Conservation (phyloP, 2,797 vertebrate genomes). For the Sarcoramphus papa region DNA sequence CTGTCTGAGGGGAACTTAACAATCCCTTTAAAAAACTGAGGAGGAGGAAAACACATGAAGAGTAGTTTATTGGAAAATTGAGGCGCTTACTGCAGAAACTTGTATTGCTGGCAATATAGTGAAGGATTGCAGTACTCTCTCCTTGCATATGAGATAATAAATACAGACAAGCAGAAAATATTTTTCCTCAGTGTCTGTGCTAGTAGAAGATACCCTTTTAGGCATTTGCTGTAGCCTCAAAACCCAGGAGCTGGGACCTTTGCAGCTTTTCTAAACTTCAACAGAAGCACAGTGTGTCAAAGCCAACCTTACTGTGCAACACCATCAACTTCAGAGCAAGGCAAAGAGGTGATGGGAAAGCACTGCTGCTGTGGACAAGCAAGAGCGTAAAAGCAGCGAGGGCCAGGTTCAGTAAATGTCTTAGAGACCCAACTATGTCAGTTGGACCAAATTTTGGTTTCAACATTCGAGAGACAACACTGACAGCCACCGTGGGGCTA, state of each 20-base stretch:
- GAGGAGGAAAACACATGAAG: background rate
- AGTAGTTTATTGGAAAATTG: background rate
- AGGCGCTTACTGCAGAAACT: background rate
- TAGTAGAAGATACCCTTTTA: background rate
- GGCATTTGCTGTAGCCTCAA: background rate
- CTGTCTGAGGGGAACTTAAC: background rate
- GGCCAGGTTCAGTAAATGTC: background rate
- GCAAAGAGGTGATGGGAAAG: background rate
- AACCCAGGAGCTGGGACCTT: background rate
- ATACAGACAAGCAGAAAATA: background rate
- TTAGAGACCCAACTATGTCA: background rate
- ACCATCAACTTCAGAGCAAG: background rate
- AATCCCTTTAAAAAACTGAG: background rate
- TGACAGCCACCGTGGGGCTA: background rate
- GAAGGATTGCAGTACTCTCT: background rate
- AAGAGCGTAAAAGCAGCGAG: background rate
- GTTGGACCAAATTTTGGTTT: background rate
- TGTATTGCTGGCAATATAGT: background rate
- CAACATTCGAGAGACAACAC: background rate
- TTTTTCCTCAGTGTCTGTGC: background rate
- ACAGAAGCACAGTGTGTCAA: background rate
- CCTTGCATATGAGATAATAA: background rate
- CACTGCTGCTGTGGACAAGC: background rate
- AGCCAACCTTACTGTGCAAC: background rate
- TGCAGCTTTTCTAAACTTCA: background rate